Evolutionary conservation across 2,113 vertebrate genomes (phyloP).

Genomic region (Hypocryptadius cinnamomeus): DNA sequence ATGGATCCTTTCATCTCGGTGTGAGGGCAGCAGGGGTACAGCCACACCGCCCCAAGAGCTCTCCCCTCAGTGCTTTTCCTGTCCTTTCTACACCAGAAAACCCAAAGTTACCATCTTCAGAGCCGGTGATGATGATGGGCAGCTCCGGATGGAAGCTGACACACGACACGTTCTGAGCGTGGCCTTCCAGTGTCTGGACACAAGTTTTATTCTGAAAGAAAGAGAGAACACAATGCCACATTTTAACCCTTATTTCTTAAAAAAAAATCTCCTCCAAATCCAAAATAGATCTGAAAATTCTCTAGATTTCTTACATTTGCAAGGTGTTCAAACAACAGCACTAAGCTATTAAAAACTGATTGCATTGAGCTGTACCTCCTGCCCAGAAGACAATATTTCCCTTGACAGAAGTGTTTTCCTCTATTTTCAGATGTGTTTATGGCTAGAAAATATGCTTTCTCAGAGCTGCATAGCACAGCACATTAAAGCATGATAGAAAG

Average conservation of each 20-base stretch:
- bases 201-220: conserved; percentile 90
- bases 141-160: conserved; percentile 97
- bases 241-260: neutral
- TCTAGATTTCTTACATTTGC: neutral
- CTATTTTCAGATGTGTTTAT: neutral
- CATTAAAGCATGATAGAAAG: neutral
- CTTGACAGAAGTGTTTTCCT: neutral
- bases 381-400: neutral
- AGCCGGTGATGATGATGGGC: conserved; percentile 97
- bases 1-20: rapidly evolving
- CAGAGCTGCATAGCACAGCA: neutral
- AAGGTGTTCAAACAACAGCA: neutral
- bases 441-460: neutral
- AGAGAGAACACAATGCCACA: neutral
- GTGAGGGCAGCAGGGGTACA: neutral
- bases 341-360: neutral
- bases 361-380: neutral
- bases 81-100: neutral
- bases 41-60: neutral
- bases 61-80: neutral
- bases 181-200: conserved; percentile 95
- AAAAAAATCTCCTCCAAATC: neutral
- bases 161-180: conserved; percentile 96
- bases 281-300: neutral
- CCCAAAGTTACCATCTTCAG: conserved; percentile 86